A percentile compares a stretch with the other conserved stretches of the same genome.
Conservation (phyloP, 2,888 invertebrate genomes). For the Polymixis flavicincta region DNA sequence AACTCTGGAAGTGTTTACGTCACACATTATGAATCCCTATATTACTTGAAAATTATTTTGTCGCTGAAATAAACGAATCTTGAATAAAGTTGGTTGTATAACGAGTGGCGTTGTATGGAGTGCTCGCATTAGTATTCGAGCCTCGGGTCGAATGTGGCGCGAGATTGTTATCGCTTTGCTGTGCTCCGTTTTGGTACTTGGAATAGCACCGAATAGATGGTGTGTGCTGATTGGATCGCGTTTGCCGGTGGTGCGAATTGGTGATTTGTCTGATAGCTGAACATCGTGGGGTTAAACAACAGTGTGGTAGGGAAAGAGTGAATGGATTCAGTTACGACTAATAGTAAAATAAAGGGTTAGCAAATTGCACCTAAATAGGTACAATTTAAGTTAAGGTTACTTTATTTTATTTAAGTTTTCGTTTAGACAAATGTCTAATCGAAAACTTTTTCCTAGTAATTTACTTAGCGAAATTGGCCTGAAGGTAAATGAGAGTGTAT, state of each 20-base stretch:
- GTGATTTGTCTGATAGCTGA: slow-evolving; percentile 59
- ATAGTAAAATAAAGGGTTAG: not conserved
- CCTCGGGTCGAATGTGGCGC: slow-evolving; percentile 71
- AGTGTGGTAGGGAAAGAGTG: slow-evolving; percentile 6
- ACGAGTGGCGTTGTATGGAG: slow-evolving; percentile 71
- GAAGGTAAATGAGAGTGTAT: not conserved
- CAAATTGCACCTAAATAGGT: no score
- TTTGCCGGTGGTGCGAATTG: slow-evolving; percentile 61
- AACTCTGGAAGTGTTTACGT: slow-evolving; percentile 69
- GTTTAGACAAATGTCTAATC: not conserved
- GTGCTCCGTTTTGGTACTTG: slow-evolving; percentile 66
- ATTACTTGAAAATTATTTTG: slow-evolving; percentile 71
- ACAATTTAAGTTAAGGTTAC: no score
- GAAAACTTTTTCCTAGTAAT: not conserved
- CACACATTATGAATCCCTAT: slow-evolving; percentile 69
- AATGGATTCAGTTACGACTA: slow-evolving; percentile 18
- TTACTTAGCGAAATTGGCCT: not conserved
- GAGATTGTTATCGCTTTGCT: slow-evolving; percentile 76
- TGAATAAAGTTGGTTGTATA: slow-evolving; percentile 69
- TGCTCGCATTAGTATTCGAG: slow-evolving; percentile 75
- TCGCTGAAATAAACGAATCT: slow-evolving; percentile 72
- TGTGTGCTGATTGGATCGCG: slow-evolving; percentile 67
- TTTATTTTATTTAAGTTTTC: no score
- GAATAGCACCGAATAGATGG: slow-evolving; percentile 67
- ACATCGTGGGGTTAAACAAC: slow-evolving; percentile 48